Conservation (phyloP, 2,888 invertebrate species). For the Diogma glabrata region DNA sequence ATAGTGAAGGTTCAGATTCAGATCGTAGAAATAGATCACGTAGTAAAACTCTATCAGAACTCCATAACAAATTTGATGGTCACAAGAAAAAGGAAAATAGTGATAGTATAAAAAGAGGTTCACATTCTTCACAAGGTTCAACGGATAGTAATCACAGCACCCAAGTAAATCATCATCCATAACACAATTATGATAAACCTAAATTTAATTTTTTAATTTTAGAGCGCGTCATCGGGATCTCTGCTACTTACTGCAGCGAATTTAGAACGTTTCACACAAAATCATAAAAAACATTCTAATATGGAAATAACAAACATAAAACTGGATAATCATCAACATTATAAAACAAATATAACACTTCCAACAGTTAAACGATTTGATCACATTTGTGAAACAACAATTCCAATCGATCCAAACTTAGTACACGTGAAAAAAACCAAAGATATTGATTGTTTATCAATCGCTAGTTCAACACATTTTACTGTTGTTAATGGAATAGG, state of each 20-base stretch:
- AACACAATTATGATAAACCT: constrained; percentile 9
- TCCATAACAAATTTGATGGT: constrained; percentile 7
- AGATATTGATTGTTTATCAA: constrained; percentile 56
- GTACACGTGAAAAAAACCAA: constrained; percentile 33
- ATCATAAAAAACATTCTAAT: constrained; percentile 34
- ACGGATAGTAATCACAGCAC: constrained; percentile 65
- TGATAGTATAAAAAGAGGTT: constrained; percentile 35
- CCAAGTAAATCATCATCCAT: constrained; percentile 46
- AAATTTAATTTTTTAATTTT: constrained; percentile 12
- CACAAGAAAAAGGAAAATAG: constrained; percentile 2
- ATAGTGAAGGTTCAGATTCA: constrained; percentile 8
- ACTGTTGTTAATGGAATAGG: constrained; percentile 71
- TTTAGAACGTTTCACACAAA: constrained; percentile 43
- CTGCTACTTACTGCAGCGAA: constrained; percentile 69
- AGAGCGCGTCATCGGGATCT: constrained; percentile 75
- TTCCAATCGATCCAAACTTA: constrained; percentile 33
- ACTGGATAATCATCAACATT: constrained; percentile 14
- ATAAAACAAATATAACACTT: constrained; percentile 20
- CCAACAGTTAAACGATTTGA: constrained; percentile 1
- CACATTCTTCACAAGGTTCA: constrained; percentile 55
- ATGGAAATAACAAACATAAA: constrained; percentile 22
- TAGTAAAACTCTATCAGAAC: not conserved
- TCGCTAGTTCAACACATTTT: constrained; percentile 79
- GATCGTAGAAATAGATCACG: not conserved
- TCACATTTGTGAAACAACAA: constrained; percentile 25